Evolutionary conservation across 2,113 vertebrate genomes (phyloP), one percentile per base, ranked within the genome.

Genomic region (Axis porcinus): DNA sequence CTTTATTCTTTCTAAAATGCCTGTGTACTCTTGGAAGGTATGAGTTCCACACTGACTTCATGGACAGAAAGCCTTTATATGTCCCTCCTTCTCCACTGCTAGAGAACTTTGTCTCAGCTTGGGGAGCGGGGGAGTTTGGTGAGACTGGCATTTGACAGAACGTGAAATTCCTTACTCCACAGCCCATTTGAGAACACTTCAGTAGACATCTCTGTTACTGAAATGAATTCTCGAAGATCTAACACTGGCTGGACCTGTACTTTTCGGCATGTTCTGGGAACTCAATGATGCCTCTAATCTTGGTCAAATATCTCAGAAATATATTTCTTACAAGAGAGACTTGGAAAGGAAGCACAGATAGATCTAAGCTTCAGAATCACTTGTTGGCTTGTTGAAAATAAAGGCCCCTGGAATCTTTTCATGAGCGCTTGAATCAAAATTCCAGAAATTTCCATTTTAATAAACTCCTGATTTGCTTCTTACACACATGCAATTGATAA

Each of bases 1-100:
- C 86, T 92, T 86, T 58, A 43, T 83, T 94, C n/a, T 93, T 95
- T 94, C 84, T 82, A 85, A 97, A 96, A 88, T 82, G 55, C 17
- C 57, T 90, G 47, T 47, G 8, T 76, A 19, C n/a, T 70, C 70
- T 93, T 84, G 74, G 84, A 93, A 96, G 21, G 43, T 54, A 25
- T 52, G 86, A 89, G n/a, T 57, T 95, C 67, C 64, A 58, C 50
- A 28, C 1, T 27, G 67, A 95, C 57, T 74, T 85, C 70, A 1
- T 16, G n/a, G 55, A 86, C 19, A 89, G 76, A 90, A 90, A 89
- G 57, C 10, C 57, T 67, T 47, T 55, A n/a, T 47, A 54, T 76
- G 43, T 62, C 7, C 9, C 6, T 16, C 27, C 7, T 79, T 45
- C 14, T 70, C 45, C 10, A 36, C 7, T 43, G 10, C 40, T 67